Evolutionary conservation across 2,113 vertebrate genomes (phyloP), one percentile per base, ranked within the genome.

Genomic region (Lampris incognitus): DNA sequence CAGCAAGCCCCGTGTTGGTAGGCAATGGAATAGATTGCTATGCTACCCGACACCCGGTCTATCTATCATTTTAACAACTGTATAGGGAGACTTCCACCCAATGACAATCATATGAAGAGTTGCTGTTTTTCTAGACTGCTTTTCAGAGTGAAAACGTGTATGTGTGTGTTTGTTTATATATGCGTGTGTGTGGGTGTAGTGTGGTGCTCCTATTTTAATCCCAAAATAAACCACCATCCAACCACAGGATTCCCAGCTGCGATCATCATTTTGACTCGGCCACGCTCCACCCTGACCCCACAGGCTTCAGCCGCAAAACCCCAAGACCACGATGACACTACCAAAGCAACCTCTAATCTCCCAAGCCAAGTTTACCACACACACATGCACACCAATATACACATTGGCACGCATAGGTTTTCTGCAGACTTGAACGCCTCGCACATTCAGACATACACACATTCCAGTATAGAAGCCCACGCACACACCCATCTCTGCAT

Each of bases 261-360:
- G 76, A 85, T 72, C 73, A 68, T 89, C 86, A 79, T 63, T 48
- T 48, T 40, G 50, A 74, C 65, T 66, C 38, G 60, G 81, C 59
- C 81, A 78, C 64, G 71, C 85, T 91, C 85, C 87, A 80, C 82
- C 87, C 86, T 81, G 82, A 89, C 82, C 84, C 74, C 48, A 69
- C 44, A 46, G 61, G 10, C 84, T 79, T 76, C 10, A 38, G 84
- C 90, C 89, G 81, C 89, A 90, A 83, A 24, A 85, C 83, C 86
- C 79, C 71, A 78, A 74, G 64, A 82, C 76, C 72, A 83, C 65
- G 78, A 85, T 77, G 90, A 86, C 73, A 80, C 73, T 74, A 71
- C 37, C n/a, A 85, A 80, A 74, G 65, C 69, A 74, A 67, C 61
- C 58, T 74, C 77, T 60, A 75, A 84, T 69, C 66, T 72, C 68